Conservation (phyloP, 1,140 invertebrate genomes). For the Heterodera schachtii region DNA sequence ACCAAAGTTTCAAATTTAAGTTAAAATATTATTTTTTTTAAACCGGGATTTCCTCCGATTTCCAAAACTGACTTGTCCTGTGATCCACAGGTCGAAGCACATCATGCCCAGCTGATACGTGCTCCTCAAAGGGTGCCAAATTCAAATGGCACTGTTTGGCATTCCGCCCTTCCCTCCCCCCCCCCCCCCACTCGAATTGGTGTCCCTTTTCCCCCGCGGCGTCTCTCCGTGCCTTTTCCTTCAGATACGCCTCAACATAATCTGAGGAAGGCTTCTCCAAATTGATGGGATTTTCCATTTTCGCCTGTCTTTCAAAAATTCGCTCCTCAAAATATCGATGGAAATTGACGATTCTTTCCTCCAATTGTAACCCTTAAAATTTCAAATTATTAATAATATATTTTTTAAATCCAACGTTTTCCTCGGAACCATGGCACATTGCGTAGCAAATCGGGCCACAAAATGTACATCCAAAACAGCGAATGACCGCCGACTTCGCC, state of each 20-base stretch:
- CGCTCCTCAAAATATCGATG: slow-evolving; percentile 27
- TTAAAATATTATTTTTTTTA: slow-evolving; percentile 45
- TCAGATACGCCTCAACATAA: slow-evolving; percentile 28
- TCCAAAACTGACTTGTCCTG: slow-evolving; percentile 15
- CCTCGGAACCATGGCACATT: slow-evolving; percentile 4
- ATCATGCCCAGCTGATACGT: slow-evolving; percentile 23
- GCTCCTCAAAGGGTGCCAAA: slow-evolving; percentile 11
- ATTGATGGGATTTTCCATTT: neutral
- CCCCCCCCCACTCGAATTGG: neutral
- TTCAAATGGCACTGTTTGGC: slow-evolving; percentile 4
- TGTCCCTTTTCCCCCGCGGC: slow-evolving; percentile 8
- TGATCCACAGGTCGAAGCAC: slow-evolving; percentile 16
- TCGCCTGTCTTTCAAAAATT: slow-evolving; percentile 15
- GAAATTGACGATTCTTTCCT: neutral
- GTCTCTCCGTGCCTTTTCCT: slow-evolving; percentile 18
- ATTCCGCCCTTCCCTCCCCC: neutral
- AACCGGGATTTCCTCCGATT: neutral
- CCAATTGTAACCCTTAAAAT: neutral
- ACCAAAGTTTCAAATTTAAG: slow-evolving; percentile 12
- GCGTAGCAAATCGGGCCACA: neutral
- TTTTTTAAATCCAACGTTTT: slow-evolving; percentile 8
- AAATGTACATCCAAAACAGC: slow-evolving; percentile 22
- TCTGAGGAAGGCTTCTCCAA: neutral
- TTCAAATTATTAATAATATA: slow-evolving; percentile 3
- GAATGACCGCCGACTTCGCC: slow-evolving; percentile 4